Percentiles rank a stretch among this genome's conserved stretches.
Conservation (phyloP, 2,888 invertebrate genomes). For the Eumacrocentrus americanus region DNA sequence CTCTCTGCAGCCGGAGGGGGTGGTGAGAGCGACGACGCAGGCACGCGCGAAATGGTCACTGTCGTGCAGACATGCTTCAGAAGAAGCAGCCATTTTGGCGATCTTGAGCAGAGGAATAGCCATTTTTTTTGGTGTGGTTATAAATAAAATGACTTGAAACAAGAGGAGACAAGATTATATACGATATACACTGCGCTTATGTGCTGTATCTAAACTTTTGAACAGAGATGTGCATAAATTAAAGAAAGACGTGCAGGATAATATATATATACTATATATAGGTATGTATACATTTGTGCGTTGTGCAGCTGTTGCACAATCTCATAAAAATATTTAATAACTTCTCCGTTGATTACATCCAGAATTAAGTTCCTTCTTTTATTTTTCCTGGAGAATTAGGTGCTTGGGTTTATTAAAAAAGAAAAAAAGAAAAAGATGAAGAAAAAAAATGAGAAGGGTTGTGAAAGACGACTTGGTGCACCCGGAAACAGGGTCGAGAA, state of each 20-base stretch:
- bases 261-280: too few species aligned
- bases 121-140: conserved; percentile 31
- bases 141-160: conserved; percentile 33
- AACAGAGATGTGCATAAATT: neutral
- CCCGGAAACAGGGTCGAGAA: conserved; percentile 12
- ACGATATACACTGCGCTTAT: too few species aligned
- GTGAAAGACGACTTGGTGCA: neutral
- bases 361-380: neutral
- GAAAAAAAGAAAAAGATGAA: neutral
- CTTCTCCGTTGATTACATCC: neutral
- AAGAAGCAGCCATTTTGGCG: conserved; percentile 35
- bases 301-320: neutral
- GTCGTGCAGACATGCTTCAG: conserved; percentile 27
- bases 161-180: too few species aligned
- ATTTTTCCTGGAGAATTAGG: neutral
- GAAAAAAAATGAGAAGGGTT: neutral
- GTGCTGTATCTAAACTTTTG: too few species aligned
- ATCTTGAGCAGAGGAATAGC: conserved; percentile 32
- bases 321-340: neutral
- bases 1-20: conserved; percentile 3
- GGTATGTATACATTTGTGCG: neutral
- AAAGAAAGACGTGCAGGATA: neutral
- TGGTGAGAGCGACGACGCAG: conserved; percentile 3
- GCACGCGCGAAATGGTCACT: conserved; percentile 20
- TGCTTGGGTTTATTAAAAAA: neutral